Evolutionary conservation across 2,113 vertebrate species (phyloP), one percentile per base, ranked within the genome.

Genomic region (Pimephales promelas): DNA sequence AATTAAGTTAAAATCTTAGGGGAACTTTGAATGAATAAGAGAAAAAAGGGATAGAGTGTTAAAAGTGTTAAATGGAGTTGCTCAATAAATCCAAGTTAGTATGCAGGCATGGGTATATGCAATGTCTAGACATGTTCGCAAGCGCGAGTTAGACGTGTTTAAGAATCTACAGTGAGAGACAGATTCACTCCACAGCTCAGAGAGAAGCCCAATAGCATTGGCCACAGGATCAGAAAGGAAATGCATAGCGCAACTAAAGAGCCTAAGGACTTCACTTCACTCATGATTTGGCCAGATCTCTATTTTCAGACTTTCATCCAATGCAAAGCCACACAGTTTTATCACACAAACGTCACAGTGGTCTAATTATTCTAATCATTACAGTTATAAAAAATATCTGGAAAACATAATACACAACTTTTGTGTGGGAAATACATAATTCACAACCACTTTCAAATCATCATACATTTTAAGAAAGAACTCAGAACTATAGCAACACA

Each of bases 291-390:
- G 36, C 13, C 26, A 49, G n/a, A n/a, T 70, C 5, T 24, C 45
- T 10, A 10, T 73, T 72, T 73, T 45, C 59, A 79, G 61, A 85
- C 52, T n/a, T 64, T 54, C 83, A 82, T 68, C 88, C 72, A 84
- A 81, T 66, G 80, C 84, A 75, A 85, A 66, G 28, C 66, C 78
- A 85, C 68, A 88, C 82, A 87, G 82, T 70, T 74, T 36, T 82
- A 84, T 72, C 76, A 26, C 49, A 82, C 2, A 59, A 59, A 43
- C 18, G 1, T 54, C 72, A 75, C 73, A 40, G 26, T 36, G 26
- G 54, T 9, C 31, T 36, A 57, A 77, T 40, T 77, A 45, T 72
- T 26, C 22, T 7, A 71, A 71, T 71, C 11, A 72, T n/a, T 7
- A 13, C 22, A 71, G 43, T 71, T 36, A 4, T 2, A 68, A 40